Percentiles rank a stretch among this genome's conserved stretches.
These are phyloP conservation scores for Parambassis ranga DNA, from an alignment of 2,797 vertebrate genomes.

Conservation along the genomic window DNA sequence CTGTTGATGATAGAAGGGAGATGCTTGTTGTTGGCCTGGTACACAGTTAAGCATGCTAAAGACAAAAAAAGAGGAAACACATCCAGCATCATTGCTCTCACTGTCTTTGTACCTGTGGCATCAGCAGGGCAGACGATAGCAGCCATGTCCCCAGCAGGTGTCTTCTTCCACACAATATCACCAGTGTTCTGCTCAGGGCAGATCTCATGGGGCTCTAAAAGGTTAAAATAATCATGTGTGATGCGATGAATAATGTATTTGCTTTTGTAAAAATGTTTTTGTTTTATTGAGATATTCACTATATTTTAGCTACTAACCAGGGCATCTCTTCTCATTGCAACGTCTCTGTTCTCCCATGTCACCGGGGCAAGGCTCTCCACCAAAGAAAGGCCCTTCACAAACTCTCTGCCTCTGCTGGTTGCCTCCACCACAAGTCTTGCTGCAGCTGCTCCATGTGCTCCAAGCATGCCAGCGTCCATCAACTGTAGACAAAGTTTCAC, in stretches of 20 bases:
- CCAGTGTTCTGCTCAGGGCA: constrained; percentile 89
- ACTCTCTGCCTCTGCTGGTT: constrained; percentile 87
- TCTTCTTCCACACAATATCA: constrained; percentile 91
- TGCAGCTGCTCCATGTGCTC: constrained; percentile 91
- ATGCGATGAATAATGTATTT: background rate
- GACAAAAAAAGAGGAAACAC: background rate
- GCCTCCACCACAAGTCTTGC: constrained; percentile 90
- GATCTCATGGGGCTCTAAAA: constrained; percentile 93
- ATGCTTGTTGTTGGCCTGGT: background rate
- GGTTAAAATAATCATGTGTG: background rate
- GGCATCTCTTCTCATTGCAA: constrained; percentile 91
- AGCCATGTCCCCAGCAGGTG: constrained; percentile 89
- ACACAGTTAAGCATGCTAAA: background rate
- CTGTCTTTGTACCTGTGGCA: constrained; percentile 83
- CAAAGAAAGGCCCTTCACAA: constrained; percentile 92
- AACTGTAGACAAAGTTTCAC: constrained; percentile 76
- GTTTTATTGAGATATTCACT: background rate
- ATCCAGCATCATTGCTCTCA: background rate
- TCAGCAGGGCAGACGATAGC: constrained; percentile 88
- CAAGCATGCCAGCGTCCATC: constrained; percentile 93
- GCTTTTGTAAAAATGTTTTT: background rate
- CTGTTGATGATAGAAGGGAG: constrained; percentile 67
- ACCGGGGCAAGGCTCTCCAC: constrained; percentile 88
- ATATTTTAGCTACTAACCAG: constrained; percentile 80
- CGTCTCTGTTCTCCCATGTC: constrained; percentile 88